Conservation (phyloP, 2,888 invertebrate species). For the Temnothorax unifasciatus region DNA sequence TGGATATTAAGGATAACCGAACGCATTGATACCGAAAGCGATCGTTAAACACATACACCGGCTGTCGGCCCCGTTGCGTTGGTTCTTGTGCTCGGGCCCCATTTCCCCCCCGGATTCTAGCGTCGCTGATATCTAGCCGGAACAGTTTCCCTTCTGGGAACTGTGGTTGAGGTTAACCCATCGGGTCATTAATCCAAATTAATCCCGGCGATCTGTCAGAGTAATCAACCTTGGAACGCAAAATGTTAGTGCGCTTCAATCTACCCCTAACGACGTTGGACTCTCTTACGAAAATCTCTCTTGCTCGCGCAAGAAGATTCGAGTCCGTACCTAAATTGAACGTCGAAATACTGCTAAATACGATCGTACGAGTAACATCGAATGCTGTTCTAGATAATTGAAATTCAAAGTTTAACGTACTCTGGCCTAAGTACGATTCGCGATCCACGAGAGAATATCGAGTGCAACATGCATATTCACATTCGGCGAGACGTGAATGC, state of each 20-base stretch:
- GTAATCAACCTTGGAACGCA: not conserved
- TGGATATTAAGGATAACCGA: constrained; percentile 10
- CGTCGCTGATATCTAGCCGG: not conserved
- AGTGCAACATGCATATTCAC: not conserved
- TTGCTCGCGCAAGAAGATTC: not conserved
- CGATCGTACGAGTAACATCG: not conserved
- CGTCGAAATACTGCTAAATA: not conserved
- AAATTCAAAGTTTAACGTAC: not conserved
- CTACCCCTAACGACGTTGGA: not conserved
- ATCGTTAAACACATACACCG: constrained; percentile 4
- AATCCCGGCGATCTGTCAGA: constrained; percentile 26
- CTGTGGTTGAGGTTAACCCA: constrained; percentile 39
- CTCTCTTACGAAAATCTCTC: not conserved
- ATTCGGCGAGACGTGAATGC: not conserved
- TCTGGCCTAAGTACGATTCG: not conserved
- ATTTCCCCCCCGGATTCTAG: not conserved
- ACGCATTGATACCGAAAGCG: not conserved
- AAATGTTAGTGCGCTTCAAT: not conserved
- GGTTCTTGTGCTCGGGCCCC: not conserved
- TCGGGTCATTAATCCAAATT: constrained; percentile 41
- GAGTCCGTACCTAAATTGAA: not conserved
- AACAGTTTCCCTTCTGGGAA: not conserved
- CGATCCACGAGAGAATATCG: too few species aligned
- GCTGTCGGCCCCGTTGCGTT: too few species aligned
- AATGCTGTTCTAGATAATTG: not conserved